Evolutionary conservation across 2,113 vertebrate species (phyloP).

Genomic region (Otolemur garnettii): DNA sequence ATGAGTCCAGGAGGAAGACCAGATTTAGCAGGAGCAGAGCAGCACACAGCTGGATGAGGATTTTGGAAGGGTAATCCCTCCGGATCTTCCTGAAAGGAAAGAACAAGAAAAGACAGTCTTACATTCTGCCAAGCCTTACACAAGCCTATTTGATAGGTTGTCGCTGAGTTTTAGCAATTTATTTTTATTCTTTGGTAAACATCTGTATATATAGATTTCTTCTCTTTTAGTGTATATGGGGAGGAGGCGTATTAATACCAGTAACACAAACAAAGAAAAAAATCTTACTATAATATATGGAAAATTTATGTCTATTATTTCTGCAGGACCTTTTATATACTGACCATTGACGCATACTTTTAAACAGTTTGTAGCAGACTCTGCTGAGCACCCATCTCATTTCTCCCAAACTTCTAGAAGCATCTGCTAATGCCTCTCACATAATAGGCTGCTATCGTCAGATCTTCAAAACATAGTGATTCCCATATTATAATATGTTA

Average conservation of each 20-base stretch:
- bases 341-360: slow-evolving; percentile 37
- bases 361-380: slow-evolving; percentile 38
- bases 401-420: slow-evolving; percentile 55
- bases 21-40: slow-evolving; percentile 95
- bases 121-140: slow-evolving; percentile 8
- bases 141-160: neutral
- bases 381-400: neutral
- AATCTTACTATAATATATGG: neutral
- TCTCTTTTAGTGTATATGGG: neutral
- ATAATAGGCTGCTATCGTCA: neutral
- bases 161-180: slow-evolving; percentile 39
- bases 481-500: slow-evolving; percentile 30
- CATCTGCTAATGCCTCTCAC: slow-evolving; percentile 28
- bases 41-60: slow-evolving; percentile 95
- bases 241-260: neutral
- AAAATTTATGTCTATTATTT: neutral
- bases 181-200: slow-evolving; percentile 55
- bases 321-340: neutral
- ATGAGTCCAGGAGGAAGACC: slow-evolving; percentile 94
- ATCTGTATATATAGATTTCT: neutral
- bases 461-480: slow-evolving; percentile 49
- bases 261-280: neutral
- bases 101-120: slow-evolving; percentile 52
- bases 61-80: slow-evolving; percentile 97
- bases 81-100: slow-evolving; percentile 92